Conservation (phyloP, 2,888 invertebrate species). For the Salticus scenicus region DNA sequence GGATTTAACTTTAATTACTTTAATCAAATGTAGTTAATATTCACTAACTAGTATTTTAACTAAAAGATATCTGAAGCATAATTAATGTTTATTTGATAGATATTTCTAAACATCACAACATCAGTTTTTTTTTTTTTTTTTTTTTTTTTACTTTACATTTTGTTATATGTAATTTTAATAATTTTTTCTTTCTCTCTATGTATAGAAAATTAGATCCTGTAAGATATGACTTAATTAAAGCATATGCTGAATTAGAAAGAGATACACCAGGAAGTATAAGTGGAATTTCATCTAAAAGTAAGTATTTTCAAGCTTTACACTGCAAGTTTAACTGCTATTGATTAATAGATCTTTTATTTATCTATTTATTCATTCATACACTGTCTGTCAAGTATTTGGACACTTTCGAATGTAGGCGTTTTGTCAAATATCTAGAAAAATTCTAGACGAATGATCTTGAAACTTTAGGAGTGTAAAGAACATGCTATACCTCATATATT, state of each 20-base stretch:
- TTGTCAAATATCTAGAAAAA: not conserved
- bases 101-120: too few relatives aligned
- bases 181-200: conserved; percentile 25
- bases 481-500: not conserved
- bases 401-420: not conserved
- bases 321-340: not conserved
- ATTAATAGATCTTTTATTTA: not conserved
- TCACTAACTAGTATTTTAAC: too few relatives aligned
- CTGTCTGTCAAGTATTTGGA: not conserved
- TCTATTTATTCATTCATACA: not conserved
- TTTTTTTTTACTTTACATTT: too few relatives aligned
- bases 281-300: conserved; percentile 80
- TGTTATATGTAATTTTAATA: too few relatives aligned
- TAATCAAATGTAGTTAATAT: too few relatives aligned
- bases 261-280: conserved; percentile 94
- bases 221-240: conserved; percentile 89
- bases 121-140: too few relatives aligned
- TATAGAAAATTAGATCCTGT: conserved; percentile 82
- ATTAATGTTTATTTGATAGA: too few relatives aligned
- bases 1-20: too few relatives aligned
- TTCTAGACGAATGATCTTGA: not conserved
- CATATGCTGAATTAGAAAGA: conserved; percentile 93
- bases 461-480: not conserved
- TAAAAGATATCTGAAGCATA: too few relatives aligned
- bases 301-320: not conserved